phyloP scores from a whole-genome alignment of 2,113 vertebrate species.

The Narcine bancroftii region DNA sequence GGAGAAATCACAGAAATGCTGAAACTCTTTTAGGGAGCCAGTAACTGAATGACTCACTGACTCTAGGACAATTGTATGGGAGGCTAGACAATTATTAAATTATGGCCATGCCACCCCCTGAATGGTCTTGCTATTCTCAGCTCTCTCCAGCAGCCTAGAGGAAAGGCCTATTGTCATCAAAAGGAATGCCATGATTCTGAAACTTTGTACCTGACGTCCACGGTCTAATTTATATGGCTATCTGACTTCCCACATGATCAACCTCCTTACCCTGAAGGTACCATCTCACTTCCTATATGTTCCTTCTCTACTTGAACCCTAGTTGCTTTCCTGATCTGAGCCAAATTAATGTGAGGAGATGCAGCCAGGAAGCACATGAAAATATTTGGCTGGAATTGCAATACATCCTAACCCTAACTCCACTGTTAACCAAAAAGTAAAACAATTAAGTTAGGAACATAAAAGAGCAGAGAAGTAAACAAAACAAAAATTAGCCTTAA shows the following conservation, averaged over 20 bases:
- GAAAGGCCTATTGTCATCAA: too few relatives aligned
- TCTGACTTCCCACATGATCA: background rate
- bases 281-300: background rate
- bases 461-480: background rate
- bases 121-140: too few relatives aligned
- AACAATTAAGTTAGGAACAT: background rate
- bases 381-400: background rate
- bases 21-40: too few relatives aligned
- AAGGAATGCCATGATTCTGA: too few relatives aligned
- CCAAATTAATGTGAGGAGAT: too few relatives aligned
- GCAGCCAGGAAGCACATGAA: too few relatives aligned
- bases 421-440: background rate
- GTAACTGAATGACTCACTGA: too few relatives aligned
- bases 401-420: background rate
- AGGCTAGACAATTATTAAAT: background rate
- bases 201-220: background rate
- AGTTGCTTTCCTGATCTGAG: background rate
- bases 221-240: too few relatives aligned
- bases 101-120: too few relatives aligned
- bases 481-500: background rate
- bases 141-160: too few relatives aligned
- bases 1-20: too few relatives aligned
- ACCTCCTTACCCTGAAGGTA: background rate
- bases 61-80: too few relatives aligned
- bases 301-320: background rate